A percentile compares a stretch with the other conserved stretches of the same genome.
These are phyloP conservation scores for Saguinus imperator DNA, from an alignment of 2,113 vertebrate genomes.

Conservation along the genomic window DNA sequence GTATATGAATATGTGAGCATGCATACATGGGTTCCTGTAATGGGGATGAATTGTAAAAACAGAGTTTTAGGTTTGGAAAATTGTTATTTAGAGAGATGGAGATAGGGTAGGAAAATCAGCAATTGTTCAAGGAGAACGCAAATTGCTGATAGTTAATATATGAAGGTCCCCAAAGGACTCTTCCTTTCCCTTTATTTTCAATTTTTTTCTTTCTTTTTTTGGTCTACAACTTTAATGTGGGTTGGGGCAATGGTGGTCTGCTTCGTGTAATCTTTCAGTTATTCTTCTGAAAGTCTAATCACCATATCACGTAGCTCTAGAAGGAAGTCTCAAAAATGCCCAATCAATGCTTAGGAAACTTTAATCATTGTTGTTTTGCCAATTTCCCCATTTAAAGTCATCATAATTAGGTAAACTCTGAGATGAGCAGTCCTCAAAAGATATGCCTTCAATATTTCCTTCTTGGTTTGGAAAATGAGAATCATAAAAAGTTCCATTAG, in stretches of 20 bases:
- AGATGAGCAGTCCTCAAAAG: constrained; percentile 6
- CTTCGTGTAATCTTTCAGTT: constrained; percentile 33
- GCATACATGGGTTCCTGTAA: background rate
- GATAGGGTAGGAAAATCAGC: background rate
- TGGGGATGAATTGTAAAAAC: background rate
- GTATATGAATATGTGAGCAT: no score
- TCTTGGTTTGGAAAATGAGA: constrained; percentile 33
- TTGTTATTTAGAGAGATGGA: background rate
- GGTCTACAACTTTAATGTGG: background rate
- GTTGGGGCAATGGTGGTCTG: background rate
- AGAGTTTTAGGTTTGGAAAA: background rate
- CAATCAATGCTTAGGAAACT: constrained; percentile 47
- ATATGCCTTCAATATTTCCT: background rate
- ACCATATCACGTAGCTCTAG: constrained; percentile 7
- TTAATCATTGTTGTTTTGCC: constrained; percentile 49
- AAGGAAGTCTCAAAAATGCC: constrained; percentile 34
- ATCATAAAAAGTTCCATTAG: background rate
- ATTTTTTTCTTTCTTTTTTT: background rate
- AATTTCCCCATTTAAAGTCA: constrained; percentile 52
- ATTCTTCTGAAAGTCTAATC: constrained; percentile 47
- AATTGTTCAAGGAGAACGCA: background rate
- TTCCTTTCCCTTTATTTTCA: background rate
- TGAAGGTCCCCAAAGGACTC: background rate
- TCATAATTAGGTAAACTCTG: background rate
- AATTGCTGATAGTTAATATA: background rate